phyloP scores from a whole-genome alignment of 2,113 vertebrate genomes.

The Brachirus orientalis region DNA sequence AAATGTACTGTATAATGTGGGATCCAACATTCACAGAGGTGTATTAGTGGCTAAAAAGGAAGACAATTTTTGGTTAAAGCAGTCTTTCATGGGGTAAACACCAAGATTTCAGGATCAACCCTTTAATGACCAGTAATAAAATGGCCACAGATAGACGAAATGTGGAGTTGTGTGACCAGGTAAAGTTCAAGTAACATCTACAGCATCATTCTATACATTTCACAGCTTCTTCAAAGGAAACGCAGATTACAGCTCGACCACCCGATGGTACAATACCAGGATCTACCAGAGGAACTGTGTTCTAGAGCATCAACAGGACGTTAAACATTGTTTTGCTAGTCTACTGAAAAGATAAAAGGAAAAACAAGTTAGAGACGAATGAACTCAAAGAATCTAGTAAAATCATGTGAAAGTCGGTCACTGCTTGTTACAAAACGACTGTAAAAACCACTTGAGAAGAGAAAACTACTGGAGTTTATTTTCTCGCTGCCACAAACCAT shows the following conservation, averaged over 20 bases:
- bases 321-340: slow-evolving; percentile 13
- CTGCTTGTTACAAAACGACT: slow-evolving; percentile 64
- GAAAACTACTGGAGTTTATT: slow-evolving; percentile 16
- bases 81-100: background rate
- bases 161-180: background rate
- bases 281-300: background rate
- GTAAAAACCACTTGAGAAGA: slow-evolving; percentile 45
- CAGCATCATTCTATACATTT: slow-evolving; percentile 66
- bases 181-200: slow-evolving; percentile 63
- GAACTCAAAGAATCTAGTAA: slow-evolving; percentile 30
- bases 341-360: background rate
- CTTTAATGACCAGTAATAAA: background rate
- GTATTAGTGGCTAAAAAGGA: background rate
- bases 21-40: background rate
- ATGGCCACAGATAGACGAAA: background rate
- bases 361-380: slow-evolving; percentile 6
- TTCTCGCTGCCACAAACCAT: slow-evolving; percentile 59
- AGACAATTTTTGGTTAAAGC: no score
- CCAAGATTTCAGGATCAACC: background rate
- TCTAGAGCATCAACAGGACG: slow-evolving; percentile 22
- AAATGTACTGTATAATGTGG: no score
- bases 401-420: slow-evolving; percentile 42
- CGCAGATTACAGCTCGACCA: background rate
- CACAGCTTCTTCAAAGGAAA: slow-evolving; percentile 73
- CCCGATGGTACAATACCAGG: no score